phyloP scores from a whole-genome alignment of 2,888 invertebrate genomes.

The Protodeltote pygarga region DNA sequence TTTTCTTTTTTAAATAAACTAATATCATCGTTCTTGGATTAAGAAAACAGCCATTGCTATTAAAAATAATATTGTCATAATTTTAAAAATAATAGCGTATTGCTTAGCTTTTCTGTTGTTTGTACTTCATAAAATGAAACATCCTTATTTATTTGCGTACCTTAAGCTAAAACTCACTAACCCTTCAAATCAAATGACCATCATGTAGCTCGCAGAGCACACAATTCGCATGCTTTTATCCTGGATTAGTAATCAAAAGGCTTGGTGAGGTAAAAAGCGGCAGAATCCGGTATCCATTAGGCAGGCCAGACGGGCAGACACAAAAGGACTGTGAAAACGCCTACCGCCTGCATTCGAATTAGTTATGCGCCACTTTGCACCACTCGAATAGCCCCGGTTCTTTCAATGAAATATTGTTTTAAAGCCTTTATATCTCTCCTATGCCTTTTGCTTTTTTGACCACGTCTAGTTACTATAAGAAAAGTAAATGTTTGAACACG shows the following conservation, averaged over 20 bases:
- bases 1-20: too few relatives aligned
- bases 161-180: constrained; percentile 18
- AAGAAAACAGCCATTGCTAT: too few relatives aligned
- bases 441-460: too few relatives aligned
- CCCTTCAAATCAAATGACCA: constrained; percentile 19
- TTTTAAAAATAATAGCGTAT: too few relatives aligned
- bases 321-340: constrained; percentile 63
- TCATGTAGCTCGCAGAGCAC: constrained; percentile 20
- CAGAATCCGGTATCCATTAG: constrained; percentile 55
- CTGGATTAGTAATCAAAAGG: constrained; percentile 51
- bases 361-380: constrained; percentile 41
- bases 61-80: too few relatives aligned
- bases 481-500: too few relatives aligned
- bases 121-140: too few relatives aligned
- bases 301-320: constrained; percentile 62
- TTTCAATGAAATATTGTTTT: not conserved
- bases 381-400: not conserved
- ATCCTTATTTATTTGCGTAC: not conserved
- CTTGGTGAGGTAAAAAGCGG: constrained; percentile 43
- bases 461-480: too few relatives aligned
- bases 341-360: constrained; percentile 49
- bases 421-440: too few relatives aligned
- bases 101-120: too few relatives aligned
- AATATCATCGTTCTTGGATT: too few relatives aligned
- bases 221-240: constrained; percentile 41